A percentile compares a stretch with the other conserved stretches of the same genome.
These are phyloP conservation scores for Helicolenus hilgendorfi DNA, from an alignment of 2,797 vertebrate species.

Conservation along the genomic window DNA sequence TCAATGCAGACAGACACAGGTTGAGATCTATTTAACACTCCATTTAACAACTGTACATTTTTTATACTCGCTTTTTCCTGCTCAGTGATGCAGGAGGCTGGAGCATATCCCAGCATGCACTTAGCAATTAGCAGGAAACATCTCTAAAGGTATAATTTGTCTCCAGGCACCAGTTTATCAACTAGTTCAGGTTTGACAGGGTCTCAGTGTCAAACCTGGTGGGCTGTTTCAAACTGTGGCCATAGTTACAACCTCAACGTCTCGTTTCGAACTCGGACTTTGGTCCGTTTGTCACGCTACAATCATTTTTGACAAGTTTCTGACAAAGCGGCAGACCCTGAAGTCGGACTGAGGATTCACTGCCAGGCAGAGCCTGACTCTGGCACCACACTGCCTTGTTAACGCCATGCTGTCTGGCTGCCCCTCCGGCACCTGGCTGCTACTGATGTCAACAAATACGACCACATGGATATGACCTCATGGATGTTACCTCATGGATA, in stretches of 20 bases:
- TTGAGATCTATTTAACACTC: neutral
- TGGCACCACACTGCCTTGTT: slow-evolving; percentile 29
- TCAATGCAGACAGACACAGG: neutral
- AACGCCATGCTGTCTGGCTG: slow-evolving; percentile 8
- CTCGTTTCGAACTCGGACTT: neutral
- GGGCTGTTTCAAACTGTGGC: neutral
- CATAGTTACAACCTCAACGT: slow-evolving; percentile 1
- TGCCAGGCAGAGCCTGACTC: neutral
- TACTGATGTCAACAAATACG: slow-evolving; percentile 36
- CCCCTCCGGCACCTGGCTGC: neutral
- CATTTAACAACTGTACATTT: neutral
- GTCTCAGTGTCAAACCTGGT: neutral
- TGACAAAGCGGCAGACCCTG: slow-evolving; percentile 6
- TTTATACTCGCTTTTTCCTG: neutral
- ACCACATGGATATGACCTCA: neutral
- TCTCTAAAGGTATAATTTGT: neutral
- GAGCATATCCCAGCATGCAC: neutral
- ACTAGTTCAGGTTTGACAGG: neutral
- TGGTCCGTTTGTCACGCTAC: neutral
- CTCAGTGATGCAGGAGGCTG: neutral
- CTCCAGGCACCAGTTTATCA: neutral
- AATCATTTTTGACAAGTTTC: slow-evolving; percentile 28
- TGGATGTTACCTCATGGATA: slow-evolving; percentile 3
- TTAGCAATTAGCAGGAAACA: neutral
- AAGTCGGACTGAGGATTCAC: neutral